Evolutionary conservation across 2,113 vertebrate genomes (phyloP).

Genomic region (Trogon melanurus): DNA sequence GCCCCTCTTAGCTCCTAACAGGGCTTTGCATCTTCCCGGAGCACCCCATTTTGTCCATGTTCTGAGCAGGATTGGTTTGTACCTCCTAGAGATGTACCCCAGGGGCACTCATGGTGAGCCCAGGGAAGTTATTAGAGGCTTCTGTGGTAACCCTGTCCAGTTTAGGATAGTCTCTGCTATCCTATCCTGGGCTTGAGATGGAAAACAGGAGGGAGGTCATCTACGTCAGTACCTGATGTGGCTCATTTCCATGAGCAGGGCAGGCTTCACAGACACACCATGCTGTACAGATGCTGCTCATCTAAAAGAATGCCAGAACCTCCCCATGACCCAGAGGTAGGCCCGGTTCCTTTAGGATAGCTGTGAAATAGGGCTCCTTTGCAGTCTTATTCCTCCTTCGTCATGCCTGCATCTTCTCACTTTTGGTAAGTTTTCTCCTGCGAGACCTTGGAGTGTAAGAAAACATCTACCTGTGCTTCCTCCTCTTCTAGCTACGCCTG

Average conservation of each 20-base stretch:
- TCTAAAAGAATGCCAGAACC: background rate
- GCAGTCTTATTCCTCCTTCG: background rate
- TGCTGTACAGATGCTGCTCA: rapidly evolving
- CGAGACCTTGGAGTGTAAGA: background rate
- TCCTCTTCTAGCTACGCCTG: background rate
- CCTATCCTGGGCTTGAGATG: background rate
- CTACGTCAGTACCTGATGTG: background rate
- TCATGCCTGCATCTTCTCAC: background rate
- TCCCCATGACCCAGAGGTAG: background rate
- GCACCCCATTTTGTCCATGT: background rate
- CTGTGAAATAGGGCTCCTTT: background rate
- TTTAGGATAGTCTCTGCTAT: background rate
- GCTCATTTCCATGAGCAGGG: background rate
- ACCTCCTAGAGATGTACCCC: background rate
- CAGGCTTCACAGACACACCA: background rate
- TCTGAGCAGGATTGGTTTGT: background rate
- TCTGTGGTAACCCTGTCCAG: background rate
- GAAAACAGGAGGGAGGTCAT: background rate
- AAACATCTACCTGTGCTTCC: background rate
- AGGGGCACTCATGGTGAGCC: rapidly evolving
- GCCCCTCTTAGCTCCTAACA: background rate
- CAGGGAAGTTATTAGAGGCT: background rate
- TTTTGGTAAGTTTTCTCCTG: background rate
- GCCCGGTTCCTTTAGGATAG: background rate
- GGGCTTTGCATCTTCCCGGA: background rate